Base-by-base conservation (phyloP, 2,888 invertebrate genomes). In the Hecatera dysodea region DNA sequence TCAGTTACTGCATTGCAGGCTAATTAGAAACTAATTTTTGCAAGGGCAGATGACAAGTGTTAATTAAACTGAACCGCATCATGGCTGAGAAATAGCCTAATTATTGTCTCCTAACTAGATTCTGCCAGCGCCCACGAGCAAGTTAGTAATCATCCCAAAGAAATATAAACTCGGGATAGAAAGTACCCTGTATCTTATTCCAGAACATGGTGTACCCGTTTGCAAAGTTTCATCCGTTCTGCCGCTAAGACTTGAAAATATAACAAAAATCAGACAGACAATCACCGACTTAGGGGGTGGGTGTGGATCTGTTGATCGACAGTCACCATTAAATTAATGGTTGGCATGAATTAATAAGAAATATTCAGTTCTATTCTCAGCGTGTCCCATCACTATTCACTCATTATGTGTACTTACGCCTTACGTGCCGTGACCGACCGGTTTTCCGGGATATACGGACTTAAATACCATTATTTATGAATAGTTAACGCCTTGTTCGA, bases 391-490 rank as follows among this genome's bases (percentile, higher is more conserved):
- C 84, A 73, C 82, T 83, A 69, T 9, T 57, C 4, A 9, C 36
- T 56, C 65, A 56, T n/a, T 67, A 63, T 56, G 66, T 79, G 66
- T 69, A 46, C 53, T n/a, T 63, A 62, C 24, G 36, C 57, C 44
- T 56, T 72, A 67, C 48, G 64, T 56, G 42, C 66, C n/a, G 22
- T 63, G 44, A 82, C 81, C 65, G 44, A 82, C 81, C 70, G 62
- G 76, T 81, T 75, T 66, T 22, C 71, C 56, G 61, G 70, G 50
- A 76, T 79, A 66, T 66, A 61, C 64, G 67, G 56, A 57, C 65
- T 66, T 75, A 75, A 73, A 72, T 55, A 73, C 67, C 42, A 78
- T 84, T 84, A 82, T 72, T 80, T 78, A 84, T 78, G 75, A 72
- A 72, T 82, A 72, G 63, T 73, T 78, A 68, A 74, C 77, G 77